Evolutionary conservation across 2,797 vertebrate species (phyloP), one percentile per base, ranked within the genome.

Genomic region (Enteromius fasciolatus): DNA sequence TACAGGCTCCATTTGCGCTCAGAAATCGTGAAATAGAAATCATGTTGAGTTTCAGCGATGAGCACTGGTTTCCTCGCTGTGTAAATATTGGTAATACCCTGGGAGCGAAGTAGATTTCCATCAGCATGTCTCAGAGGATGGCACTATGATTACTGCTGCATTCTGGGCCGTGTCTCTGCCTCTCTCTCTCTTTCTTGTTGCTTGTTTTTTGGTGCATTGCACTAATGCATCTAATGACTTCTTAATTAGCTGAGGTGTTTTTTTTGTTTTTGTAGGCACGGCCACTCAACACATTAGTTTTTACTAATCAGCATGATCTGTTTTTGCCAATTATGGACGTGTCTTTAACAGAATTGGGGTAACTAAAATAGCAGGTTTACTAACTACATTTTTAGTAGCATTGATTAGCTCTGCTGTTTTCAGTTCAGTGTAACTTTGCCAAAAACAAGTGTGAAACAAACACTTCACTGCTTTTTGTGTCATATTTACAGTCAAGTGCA

Each of bases 41-140:
- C 41, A n/a, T 68, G 23, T 73, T 48, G 36, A 63, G 74, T 5
- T 77, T 52, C 50, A 67, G 69, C 33, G n/a, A 63, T 66, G 52
- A 72, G 79, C 23, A 23, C 41, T 20, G 69, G 39, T 73, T 74
- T 28, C 72, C 68, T 44, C 4, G 12, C 63, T 68, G 33, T 68
- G 72, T 82, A 76, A 76, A 73, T 68, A 41, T 23, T 84, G 20
- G 67, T 69, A 67, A 67, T 66, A 48, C 52, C 72, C 59, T 36
- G 83, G 81, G 84, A 87, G 89, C 86, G 89, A 80, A 90, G 90
- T 78, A 90, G 90, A 93, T 94, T 93, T 93, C 88, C 90, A 91
- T 93, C 93, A 91, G 90, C 89, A 90, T 89, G 90, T 92, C 88
- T 92, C 88, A 88, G 88, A 90, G 92, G 90, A 76, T 82, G 83